Conservation (phyloP, 1,140 invertebrate genomes). For the Nixonia krombeini region DNA sequence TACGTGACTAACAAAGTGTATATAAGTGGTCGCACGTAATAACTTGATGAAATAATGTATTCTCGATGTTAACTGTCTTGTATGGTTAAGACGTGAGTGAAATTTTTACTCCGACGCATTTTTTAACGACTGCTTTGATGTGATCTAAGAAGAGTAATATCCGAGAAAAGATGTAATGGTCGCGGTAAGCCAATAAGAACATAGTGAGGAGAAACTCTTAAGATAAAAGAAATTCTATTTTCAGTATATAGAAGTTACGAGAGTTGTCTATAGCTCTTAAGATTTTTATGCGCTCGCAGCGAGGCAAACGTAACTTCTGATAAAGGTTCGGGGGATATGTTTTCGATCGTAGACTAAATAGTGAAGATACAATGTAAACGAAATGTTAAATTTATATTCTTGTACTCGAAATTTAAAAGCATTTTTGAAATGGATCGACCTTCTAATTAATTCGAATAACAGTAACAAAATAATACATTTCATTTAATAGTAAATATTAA, state of each 20-base stretch:
- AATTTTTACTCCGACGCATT: background rate
- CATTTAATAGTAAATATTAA: no score
- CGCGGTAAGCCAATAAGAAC: slow-evolving; percentile 3
- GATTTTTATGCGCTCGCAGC: background rate
- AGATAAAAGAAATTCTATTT: slow-evolving; percentile 2
- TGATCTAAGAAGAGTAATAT: background rate
- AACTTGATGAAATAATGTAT: no score
- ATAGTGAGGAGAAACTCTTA: background rate
- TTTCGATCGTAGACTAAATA: background rate
- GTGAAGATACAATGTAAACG: no score
- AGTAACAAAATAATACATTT: no score
- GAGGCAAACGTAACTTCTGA: background rate
- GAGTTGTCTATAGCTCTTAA: slow-evolving; percentile 1
- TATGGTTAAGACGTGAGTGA: no score
- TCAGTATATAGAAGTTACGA: slow-evolving; percentile 6
- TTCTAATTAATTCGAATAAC: no score
- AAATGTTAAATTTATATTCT: no score
- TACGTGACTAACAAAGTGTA: no score
- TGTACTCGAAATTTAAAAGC: no score
- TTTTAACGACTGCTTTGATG: background rate
- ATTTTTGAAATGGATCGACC: no score
- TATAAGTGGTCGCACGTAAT: no score
- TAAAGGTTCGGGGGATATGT: background rate
- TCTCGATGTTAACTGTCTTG: no score
- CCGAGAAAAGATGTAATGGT: background rate